Evolutionary conservation across 2,113 vertebrate species (phyloP).

Genomic region (Danio rerio): GRCz12tu NC_133178.1:23201501-23202000

Average conservation of each 20-base stretch:
- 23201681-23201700: slow-evolving; percentile 87
- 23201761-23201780: slow-evolving; percentile 92
- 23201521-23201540: no score
- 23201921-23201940: neutral
- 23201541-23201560: no score
- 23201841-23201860: slow-evolving; percentile 39
- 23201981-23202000: slow-evolving; percentile 33
- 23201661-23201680: slow-evolving; percentile 99
- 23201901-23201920: neutral
- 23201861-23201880: neutral
- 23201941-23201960: slow-evolving; percentile 33
- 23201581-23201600: no score
- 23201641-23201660: slow-evolving; percentile 92
- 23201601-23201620: neutral
- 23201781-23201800: slow-evolving; percentile 98
- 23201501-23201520: no score
- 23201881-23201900: neutral
- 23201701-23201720: neutral
- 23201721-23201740: neutral
- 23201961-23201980: slow-evolving; percentile 47
- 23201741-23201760: neutral
- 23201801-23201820: slow-evolving; percentile 92
- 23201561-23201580: no score
- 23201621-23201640: neutral
- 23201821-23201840: slow-evolving; percentile 97